Evolutionary conservation across 2,113 vertebrate genomes (phyloP).

Genomic region (Shinisaurus crocodilurus): DNA sequence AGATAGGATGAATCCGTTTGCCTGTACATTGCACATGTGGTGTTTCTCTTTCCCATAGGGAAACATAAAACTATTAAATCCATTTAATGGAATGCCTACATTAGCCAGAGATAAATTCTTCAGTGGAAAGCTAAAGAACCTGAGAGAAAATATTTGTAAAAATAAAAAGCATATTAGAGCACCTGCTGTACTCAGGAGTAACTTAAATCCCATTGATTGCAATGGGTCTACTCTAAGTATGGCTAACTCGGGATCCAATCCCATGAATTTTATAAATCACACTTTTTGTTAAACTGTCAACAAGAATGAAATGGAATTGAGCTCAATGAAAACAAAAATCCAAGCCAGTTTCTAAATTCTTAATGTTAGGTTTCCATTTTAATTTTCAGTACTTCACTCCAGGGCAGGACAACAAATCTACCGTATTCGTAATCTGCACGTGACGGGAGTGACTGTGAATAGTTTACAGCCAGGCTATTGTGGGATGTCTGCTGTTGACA

Average conservation of each 20-base stretch:
- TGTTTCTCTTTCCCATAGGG: not conserved
- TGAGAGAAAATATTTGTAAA: rapidly evolving
- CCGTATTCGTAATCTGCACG: not conserved
- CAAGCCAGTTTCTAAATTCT: not conserved
- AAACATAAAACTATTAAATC: not conserved
- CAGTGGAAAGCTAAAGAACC: not conserved
- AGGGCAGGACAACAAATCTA: not conserved
- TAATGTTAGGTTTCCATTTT: rapidly evolving
- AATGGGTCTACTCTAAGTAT: too few species aligned
- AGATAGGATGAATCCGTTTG: not conserved
- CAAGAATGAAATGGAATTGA: rapidly evolving
- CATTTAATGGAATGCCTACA: not conserved
- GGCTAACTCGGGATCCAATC: too few species aligned
- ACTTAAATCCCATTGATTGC: too few species aligned
- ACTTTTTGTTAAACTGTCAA: not conserved
- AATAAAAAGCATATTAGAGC: not conserved
- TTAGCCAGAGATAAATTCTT: not conserved
- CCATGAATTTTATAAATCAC: not conserved
- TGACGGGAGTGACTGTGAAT: not conserved
- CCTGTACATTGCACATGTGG: not conserved
- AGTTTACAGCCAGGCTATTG: not conserved
- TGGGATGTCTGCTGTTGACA: not conserved
- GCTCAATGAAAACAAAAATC: not conserved
- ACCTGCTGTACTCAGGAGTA: not conserved
- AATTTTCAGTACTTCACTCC: not conserved